Percentiles rank a stretch among this genome's conserved stretches.
phyloP scores from a whole-genome alignment of 2,113 vertebrate genomes.

The Cisticola juncidis region DNA sequence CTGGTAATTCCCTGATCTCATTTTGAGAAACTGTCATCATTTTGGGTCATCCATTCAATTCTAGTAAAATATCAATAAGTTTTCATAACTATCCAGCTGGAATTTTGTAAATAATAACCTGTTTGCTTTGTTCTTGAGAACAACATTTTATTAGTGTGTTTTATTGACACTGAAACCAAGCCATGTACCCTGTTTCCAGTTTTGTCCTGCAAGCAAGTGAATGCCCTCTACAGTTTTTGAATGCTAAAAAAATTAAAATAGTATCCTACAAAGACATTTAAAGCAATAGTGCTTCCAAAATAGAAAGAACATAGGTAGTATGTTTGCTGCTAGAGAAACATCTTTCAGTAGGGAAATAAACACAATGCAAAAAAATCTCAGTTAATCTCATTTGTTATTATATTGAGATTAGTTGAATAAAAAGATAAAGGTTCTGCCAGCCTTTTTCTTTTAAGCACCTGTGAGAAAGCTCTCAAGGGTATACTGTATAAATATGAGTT shows the following conservation, averaged over 20 bases:
- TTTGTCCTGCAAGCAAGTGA: not conserved
- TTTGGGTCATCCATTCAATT: not conserved
- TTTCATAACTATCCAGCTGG: not conserved
- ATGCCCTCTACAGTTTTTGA: not conserved
- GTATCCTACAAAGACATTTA: not conserved
- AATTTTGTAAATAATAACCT: not conserved
- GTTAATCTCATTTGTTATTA: conserved; percentile 2
- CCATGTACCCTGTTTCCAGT: not conserved
- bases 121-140: not conserved
- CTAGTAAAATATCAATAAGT: not conserved
- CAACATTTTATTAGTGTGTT: not conserved
- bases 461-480: not conserved
- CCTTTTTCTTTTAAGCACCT: not conserved
- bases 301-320: not conserved
- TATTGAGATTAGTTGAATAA: not conserved
- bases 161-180: not conserved
- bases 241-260: not conserved
- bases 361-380: not conserved
- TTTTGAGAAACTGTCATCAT: not conserved
- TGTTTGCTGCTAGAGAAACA: not conserved
- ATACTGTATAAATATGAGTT: not conserved
- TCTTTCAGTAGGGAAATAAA: not conserved
- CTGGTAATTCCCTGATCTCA: not conserved
- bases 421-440: not conserved
- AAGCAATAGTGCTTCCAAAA: not conserved